Evolutionary conservation across 2,797 vertebrate species (phyloP), one percentile per base, ranked within the genome.

Genomic region (Coreius guichenoti): DNA sequence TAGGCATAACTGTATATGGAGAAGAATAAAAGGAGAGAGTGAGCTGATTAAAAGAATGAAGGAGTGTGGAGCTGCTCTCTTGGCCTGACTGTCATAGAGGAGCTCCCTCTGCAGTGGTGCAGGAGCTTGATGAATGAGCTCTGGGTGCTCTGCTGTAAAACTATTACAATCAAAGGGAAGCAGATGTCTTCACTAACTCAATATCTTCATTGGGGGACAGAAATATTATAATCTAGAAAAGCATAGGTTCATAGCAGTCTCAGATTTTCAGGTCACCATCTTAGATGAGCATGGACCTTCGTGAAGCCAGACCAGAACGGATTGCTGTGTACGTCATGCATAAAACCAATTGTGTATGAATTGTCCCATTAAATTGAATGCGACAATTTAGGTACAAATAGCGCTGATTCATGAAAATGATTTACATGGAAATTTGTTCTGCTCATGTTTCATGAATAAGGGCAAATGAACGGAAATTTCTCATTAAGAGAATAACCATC

Each of bases 71-170:
- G 36, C 61, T 78, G 86, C 47, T 85, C 65, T 87, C 47, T 76
- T 79, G 87, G 54, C 39, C 83, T 54, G 81, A 56, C 70, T 85
- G 80, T 58, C 76, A 86, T 63, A 82, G 74, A 86, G 49, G 76
- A 76, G 47, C 63, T 89, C 88, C 74, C 86, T 80, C 33, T 43
- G 45, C 79, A 54, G 61, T 69, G 43, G 61, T 61, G 39, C 31
- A 75, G 39, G 63, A 67, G 68, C 69, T 69, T 88, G 87, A 90
- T 88, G 49, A 86, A 90, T 88, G 87, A 67, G 85, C 65, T 79
- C 54, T 88, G 79, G 54, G 74, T 79, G 77, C 80, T 87, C 73
- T 80, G 58, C 39, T 89, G 72, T 82, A 81, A 84, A 86, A 87
- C 80, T 83, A 74, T 86, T 87, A 36, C 73, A 88, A 81, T 78